These are phyloP conservation scores for Microplitis manilae DNA, from an alignment of 2,888 invertebrate genomes.

Conservation along the genomic window DNA sequence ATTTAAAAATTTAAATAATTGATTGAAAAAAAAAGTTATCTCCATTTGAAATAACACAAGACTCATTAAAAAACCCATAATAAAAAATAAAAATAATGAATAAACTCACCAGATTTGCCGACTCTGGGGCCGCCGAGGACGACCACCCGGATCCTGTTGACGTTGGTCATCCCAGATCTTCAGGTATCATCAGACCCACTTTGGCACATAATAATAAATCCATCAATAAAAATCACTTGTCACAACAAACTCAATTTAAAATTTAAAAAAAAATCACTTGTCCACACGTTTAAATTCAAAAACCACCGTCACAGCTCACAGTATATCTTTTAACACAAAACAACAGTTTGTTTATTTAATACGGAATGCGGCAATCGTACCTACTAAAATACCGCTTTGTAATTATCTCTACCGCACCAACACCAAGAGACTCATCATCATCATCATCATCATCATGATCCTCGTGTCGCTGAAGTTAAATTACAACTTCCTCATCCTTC, in stretches of 20 bases:
- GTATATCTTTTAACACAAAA: constrained; percentile 4
- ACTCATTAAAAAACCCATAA: constrained; percentile 15
- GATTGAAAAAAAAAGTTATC: not conserved
- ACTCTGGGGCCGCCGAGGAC: constrained; percentile 84
- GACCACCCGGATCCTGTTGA: constrained; percentile 85
- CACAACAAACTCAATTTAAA: constrained; percentile 8
- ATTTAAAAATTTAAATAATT: constrained; percentile 7
- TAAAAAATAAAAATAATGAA: constrained; percentile 17
- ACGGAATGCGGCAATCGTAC: constrained; percentile 42
- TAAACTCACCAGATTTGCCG: constrained; percentile 83
- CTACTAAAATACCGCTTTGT: constrained; percentile 48
- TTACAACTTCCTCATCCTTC: constrained; percentile 49
- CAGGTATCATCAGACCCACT: constrained; percentile 58
- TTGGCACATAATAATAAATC: constrained; percentile 47
- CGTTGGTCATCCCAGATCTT: constrained; percentile 78
- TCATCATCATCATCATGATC: not conserved
- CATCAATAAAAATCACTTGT: constrained; percentile 13
- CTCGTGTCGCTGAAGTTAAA: constrained; percentile 35
- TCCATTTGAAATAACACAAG: not conserved
- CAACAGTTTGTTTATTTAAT: constrained; percentile 19
- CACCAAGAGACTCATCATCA: constrained; percentile 3
- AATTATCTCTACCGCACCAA: constrained; percentile 47
- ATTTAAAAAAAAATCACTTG: constrained; percentile 23
- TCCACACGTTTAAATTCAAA: constrained; percentile 2
- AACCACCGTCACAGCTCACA: not conserved